Base-by-base conservation (phyloP, 2,888 invertebrate species). In the Torymus tubicola region DNA sequence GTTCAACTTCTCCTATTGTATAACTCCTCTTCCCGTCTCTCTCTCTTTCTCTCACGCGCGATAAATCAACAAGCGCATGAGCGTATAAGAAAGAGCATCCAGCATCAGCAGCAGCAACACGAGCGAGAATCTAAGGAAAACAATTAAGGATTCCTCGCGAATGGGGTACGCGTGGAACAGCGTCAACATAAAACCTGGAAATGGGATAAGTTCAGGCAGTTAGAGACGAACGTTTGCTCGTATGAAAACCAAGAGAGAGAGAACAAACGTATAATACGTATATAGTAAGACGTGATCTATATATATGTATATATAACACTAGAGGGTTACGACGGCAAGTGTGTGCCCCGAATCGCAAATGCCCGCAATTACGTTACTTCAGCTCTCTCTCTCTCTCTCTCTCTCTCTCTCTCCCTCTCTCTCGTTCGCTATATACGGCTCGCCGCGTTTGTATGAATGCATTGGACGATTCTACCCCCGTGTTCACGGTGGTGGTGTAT, bases 171-270 rank as follows among this genome's bases (percentile, higher is more conserved):
- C 69, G n/a, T n/a, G n/a, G 57, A 12, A 21, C 13, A 63, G 13
- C 53, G 69, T 69, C 69, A 64, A 53, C 42, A 53, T 72, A 65
- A 78, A 67, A 71, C n/a, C 72, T 12, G n/a, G 16, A 42, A 67
- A 73, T 78, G 68, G 78, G 68, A 73, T 72, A 67, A 78, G 67
- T 78, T 72, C 50, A 5, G 11, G 16, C 21, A 72, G 16, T 24
- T 16, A 55, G 13, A 42, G 42, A 42, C 10, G 42, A 42, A 42
- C 42, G 42, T 8, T 42, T 8, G 1, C 42, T 42, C 42, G 8
- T 42, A 42, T 42, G 42, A 42, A 42, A 42, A 42, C 42, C 8
- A 42, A 42, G 42, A 21, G n/a, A 53, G 10, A 61, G 63, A 72
- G 53, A 42, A 8, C 42, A 42, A 42, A 42, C 42, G 42, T 42